These are phyloP conservation scores for Premnoplex brunnescens DNA, from an alignment of 2,797 vertebrate genomes.

Conservation along the genomic window DNA sequence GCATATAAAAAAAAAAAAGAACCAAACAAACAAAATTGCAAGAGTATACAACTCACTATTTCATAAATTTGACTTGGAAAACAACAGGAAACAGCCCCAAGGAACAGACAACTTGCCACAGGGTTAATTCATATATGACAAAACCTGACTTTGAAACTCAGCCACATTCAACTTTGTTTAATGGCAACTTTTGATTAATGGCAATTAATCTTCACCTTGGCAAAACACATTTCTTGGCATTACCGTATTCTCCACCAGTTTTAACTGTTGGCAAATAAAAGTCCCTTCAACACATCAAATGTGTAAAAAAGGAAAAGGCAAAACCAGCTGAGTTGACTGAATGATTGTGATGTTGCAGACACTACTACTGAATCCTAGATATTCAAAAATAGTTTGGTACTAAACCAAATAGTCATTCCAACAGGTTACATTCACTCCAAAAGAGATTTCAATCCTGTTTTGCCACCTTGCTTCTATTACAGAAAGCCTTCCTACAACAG, in stretches of 20 bases:
- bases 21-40: background rate
- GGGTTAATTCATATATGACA: background rate
- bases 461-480: background rate
- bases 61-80: constrained; percentile 38
- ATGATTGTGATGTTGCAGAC: background rate
- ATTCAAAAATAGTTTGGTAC: background rate
- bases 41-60: background rate
- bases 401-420: background rate
- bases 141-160: constrained; percentile 28
- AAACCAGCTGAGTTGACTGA: background rate
- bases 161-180: constrained; percentile 7
- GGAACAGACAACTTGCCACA: constrained; percentile 11
- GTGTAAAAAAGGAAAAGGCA: background rate
- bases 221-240: constrained; percentile 57
- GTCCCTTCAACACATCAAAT: background rate
- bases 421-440: background rate
- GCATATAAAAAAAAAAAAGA: constrained; percentile 2
- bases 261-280: background rate
- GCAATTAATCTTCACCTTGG: constrained; percentile 51
- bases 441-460: background rate
- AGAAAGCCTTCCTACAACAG: constrained; percentile 32
- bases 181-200: constrained; percentile 53
- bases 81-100: constrained; percentile 41
- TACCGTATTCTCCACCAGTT: background rate
- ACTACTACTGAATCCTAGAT: background rate